phyloP scores from a whole-genome alignment of 2,113 vertebrate genomes.

The Platichthys flesus region DNA sequence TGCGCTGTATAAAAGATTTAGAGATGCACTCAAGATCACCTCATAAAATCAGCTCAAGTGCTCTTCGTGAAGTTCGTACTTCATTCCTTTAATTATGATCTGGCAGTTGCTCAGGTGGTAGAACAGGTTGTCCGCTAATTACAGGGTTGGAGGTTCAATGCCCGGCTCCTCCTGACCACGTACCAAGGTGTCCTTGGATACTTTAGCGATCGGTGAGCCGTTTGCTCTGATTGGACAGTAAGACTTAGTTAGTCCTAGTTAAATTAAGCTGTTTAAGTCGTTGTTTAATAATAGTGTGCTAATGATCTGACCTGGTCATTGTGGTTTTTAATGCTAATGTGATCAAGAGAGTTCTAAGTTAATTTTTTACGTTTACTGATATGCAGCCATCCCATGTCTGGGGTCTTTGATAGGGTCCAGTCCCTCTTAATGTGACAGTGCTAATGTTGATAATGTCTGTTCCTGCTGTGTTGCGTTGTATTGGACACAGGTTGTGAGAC shows the following conservation, averaged over 20 bases:
- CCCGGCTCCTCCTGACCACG: neutral
- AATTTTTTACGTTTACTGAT: too few relatives aligned
- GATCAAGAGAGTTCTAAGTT: too few relatives aligned
- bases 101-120: neutral
- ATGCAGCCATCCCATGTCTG: too few relatives aligned
- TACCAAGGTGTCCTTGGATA: neutral
- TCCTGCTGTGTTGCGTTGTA: too few relatives aligned
- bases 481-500: too few relatives aligned
- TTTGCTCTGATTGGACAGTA: neutral
- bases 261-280: neutral
- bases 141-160: neutral
- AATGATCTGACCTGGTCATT: too few relatives aligned
- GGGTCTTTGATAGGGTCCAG: too few relatives aligned
- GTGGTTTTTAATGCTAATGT: too few relatives aligned
- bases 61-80: neutral
- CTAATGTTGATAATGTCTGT: too few relatives aligned
- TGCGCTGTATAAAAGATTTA: slow-evolving; percentile 6
- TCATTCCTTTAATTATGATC: neutral
- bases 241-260: neutral
- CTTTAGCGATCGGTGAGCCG: neutral
- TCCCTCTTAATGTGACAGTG: too few relatives aligned
- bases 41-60: neutral
- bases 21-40: neutral
- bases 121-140: neutral
- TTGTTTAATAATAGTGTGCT: too few relatives aligned